phyloP scores from a whole-genome alignment of 2,113 vertebrate genomes.

The Passer montanus region DNA sequence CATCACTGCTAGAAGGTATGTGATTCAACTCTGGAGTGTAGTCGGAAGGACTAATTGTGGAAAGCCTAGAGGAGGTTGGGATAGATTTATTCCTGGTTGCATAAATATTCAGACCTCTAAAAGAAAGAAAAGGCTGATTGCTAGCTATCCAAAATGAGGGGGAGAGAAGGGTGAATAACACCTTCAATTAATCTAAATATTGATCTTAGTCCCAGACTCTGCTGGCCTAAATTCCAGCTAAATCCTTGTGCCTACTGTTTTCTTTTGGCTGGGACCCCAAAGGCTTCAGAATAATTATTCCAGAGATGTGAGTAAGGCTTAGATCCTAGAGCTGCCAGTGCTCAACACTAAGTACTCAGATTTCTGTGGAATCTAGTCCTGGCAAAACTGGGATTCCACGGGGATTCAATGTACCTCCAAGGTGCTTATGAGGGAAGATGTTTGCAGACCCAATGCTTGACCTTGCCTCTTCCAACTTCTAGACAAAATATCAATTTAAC shows the following conservation, averaged over 20 bases:
- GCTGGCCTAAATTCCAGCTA: conserved; percentile 20
- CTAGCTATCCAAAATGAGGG: neutral
- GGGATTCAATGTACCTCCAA: neutral
- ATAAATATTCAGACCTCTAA: neutral
- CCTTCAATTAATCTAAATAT: conserved; percentile 18
- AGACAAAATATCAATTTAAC: neutral
- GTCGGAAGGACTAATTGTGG: neutral
- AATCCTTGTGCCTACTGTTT: neutral
- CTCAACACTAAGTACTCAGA: neutral
- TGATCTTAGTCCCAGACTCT: conserved; percentile 23
- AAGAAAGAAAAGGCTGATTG: neutral
- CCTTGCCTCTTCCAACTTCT: neutral
- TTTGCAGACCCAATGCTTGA: neutral
- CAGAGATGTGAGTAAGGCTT: neutral
- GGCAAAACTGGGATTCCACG: neutral
- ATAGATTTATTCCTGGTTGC: conserved; percentile 2
- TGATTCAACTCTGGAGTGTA: neutral
- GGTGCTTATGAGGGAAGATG: neutral
- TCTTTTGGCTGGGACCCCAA: neutral
- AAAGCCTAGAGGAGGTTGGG: neutral
- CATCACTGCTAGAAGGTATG: neutral
- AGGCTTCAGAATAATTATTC: conserved; percentile 1
- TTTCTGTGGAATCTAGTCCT: neutral
- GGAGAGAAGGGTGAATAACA: neutral
- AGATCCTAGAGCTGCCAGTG: neutral